Evolutionary conservation across 2,888 invertebrate species (phyloP).

Genomic region (Eurytoma adleriae): DNA sequence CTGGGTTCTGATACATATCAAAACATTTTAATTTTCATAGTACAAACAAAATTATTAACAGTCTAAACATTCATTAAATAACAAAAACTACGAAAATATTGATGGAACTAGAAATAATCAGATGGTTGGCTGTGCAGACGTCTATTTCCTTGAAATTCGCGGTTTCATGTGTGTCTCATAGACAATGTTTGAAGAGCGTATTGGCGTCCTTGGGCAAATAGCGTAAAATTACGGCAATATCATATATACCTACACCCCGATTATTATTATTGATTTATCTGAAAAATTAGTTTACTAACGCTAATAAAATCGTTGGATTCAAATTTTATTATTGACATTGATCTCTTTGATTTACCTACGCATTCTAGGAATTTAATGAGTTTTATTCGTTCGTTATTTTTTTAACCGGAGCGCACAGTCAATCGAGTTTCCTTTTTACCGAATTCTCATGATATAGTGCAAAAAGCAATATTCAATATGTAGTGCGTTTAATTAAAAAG

Average conservation of each 20-base stretch:
- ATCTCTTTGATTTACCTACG: not conserved
- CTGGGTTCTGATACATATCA: not conserved
- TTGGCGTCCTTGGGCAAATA: not conserved
- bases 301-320: not conserved
- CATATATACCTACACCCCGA: not conserved
- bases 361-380: not conserved
- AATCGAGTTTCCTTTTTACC: not conserved
- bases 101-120: not conserved
- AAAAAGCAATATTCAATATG: not conserved
- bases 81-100: not conserved
- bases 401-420: not conserved
- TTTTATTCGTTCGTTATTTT: not conserved
- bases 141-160: not conserved
- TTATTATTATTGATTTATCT: not conserved
- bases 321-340: not conserved
- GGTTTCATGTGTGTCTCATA: not conserved
- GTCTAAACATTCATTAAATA: not conserved
- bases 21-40: not conserved
- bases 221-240: not conserved
- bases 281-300: not conserved
- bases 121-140: not conserved
- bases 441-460: not conserved
- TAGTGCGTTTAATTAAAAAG: constrained; percentile 4
- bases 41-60: not conserved
- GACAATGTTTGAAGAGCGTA: not conserved